These are phyloP conservation scores for Euplagia quadripunctaria DNA, from an alignment of 2,888 invertebrate genomes.

Conservation along the genomic window DNA sequence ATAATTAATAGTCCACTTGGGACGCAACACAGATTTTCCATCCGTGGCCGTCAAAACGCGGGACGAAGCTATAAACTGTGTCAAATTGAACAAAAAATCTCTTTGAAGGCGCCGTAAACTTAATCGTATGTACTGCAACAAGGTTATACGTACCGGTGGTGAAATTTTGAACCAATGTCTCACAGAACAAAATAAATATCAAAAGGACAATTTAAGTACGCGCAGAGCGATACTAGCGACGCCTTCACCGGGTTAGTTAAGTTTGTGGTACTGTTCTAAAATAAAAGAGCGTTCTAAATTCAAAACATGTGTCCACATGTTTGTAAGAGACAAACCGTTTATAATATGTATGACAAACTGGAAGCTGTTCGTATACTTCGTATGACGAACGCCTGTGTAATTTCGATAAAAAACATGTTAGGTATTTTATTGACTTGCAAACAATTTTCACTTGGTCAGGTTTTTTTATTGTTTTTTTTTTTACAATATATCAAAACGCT, in stretches of 20 bases:
- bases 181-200: neutral
- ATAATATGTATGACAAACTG: constrained; percentile 76
- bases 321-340: constrained; percentile 78
- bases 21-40: constrained; percentile 63
- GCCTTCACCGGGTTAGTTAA: neutral
- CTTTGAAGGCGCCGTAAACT: constrained; percentile 82
- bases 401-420: constrained; percentile 55
- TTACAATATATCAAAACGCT: neutral
- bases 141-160: constrained; percentile 9
- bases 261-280: constrained; percentile 58
- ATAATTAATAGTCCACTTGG: constrained; percentile 51
- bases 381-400: constrained; percentile 51
- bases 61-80: constrained; percentile 80
- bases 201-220: neutral
- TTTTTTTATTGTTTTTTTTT: constrained; percentile 40
- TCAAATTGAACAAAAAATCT: constrained; percentile 79
- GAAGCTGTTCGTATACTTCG: constrained; percentile 41
- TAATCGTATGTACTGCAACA: constrained; percentile 59
- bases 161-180: constrained; percentile 1
- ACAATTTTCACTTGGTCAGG: constrained; percentile 49
- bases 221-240: constrained; percentile 6
- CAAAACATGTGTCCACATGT: constrained; percentile 83
- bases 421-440: constrained; percentile 54
- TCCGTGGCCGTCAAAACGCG: constrained; percentile 68
- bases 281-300: constrained; percentile 78